These are phyloP conservation scores for Enteromius mattozi DNA, from an alignment of 2,797 vertebrate genomes.

Conservation along the genomic window DNA sequence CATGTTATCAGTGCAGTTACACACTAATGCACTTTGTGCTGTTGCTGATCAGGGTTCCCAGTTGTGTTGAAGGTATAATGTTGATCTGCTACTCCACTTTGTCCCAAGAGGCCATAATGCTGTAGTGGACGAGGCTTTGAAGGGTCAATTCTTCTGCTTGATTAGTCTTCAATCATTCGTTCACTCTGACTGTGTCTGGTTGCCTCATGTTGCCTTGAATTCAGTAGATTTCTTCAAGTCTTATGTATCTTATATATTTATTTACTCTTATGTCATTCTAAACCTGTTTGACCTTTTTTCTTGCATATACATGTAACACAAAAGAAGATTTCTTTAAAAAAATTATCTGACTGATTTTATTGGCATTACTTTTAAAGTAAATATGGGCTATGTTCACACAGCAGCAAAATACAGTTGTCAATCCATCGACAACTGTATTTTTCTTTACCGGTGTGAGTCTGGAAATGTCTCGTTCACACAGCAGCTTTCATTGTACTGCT, in stretches of 20 bases:
- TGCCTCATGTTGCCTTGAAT: conserved; percentile 12
- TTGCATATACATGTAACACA: neutral
- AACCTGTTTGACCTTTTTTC: neutral
- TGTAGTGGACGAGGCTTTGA: conserved; percentile 16
- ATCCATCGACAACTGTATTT: no score
- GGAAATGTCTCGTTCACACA: no score
- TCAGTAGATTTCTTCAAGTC: neutral
- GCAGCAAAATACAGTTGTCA: no score
- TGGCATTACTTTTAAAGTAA: neutral
- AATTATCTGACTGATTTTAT: no score
- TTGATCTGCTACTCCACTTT: neutral
- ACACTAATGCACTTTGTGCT: neutral
- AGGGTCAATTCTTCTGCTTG: conserved; percentile 19
- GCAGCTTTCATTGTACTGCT: no score
- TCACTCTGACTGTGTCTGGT: conserved; percentile 4
- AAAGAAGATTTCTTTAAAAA: neutral
- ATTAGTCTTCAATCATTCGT: conserved; percentile 10
- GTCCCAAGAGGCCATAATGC: conserved; percentile 5
- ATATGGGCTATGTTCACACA: neutral
- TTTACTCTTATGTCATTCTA: neutral
- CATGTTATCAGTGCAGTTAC: neutral
- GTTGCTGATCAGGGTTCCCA: neutral
- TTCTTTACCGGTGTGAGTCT: no score
- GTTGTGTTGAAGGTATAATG: neutral
- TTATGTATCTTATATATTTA: neutral